Base-by-base conservation (phyloP, 2,888 invertebrate genomes). In the Rotaria socialis region DNA sequence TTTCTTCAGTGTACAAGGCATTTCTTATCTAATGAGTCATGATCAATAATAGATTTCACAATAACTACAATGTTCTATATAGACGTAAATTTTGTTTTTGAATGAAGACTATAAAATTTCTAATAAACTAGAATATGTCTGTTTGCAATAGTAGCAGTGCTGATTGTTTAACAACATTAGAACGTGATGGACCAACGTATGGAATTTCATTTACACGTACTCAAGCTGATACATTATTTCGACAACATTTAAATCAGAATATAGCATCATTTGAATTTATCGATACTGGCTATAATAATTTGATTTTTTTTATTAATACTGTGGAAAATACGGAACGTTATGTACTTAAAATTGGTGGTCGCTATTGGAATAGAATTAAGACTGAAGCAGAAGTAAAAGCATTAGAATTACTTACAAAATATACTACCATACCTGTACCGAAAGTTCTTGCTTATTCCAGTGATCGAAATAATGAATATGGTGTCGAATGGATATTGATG, bases 401-500 rank as follows among this genome's bases (percentile, higher is more conserved):
- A 22, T 43, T 80, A n/a, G 24, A 80, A 47, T 47, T 80, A 47
- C 10, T 80, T 47, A 2, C 22, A 10, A 47, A 80, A n/a, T 47
- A 80, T 47, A 80, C 80, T 3, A 47, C 80, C 10, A 47, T 80
- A 47, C 80, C 80, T 47, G 80, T 47, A 47, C 80, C 80, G 47
- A 80, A 80, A 47, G 47, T 80, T 43, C 47, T 80, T 43, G 80
- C 80, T 16, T 67, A 67, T 67, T 67, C 67, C 35, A 35, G 35
- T 1, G 27, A 67, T 67, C 67, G 67, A 41, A 27, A 67, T 27
- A 67, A 80, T 80, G 80, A 80, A 80, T 80, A 47, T 47, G 80
- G 80, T 47, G 47, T 80, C 24, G 80, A 80, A 47, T 80, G 80
- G 80, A 80, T 80, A 19, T 24, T 80, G 14, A 80, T 80, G 80